Conservation (phyloP, 2,888 invertebrate species). For the Ophioninae sp. region DNA sequence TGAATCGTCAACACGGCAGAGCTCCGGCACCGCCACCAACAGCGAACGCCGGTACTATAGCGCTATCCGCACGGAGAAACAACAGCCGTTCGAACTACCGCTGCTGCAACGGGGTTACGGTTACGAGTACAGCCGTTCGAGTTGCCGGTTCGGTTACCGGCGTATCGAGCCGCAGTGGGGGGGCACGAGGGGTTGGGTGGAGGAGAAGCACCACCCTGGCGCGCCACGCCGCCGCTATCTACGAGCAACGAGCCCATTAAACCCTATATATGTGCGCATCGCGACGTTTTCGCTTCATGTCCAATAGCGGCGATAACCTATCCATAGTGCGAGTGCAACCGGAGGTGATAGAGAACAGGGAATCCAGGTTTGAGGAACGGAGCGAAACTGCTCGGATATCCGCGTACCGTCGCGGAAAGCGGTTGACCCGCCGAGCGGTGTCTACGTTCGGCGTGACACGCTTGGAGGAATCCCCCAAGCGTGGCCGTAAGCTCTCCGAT, state of each 20-base stretch:
- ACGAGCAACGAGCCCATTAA: conserved; percentile 3
- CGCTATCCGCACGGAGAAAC: background rate
- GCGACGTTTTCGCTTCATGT: conserved; percentile 21
- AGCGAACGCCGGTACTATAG: conserved; percentile 10
- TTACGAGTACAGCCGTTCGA: background rate
- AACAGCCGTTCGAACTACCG: conserved; percentile 12
- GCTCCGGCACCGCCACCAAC: conserved; percentile 38
- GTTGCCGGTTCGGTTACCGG: conserved; percentile 43
- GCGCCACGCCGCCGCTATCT: conserved; percentile 27
- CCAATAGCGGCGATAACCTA: conserved; percentile 18
- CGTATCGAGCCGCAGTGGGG: conserved; percentile 23
- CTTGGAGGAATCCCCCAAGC: no score
- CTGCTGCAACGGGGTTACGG: conserved; percentile 21
- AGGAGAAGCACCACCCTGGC: conserved; percentile 47
- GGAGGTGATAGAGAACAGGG: background rate
- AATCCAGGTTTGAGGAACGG: background rate
- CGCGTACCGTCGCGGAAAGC: background rate
- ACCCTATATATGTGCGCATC: conserved; percentile 13
- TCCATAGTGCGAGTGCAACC: background rate
- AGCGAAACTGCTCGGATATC: conserved; percentile 36
- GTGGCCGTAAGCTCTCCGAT: no score
- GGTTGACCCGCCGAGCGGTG: background rate
- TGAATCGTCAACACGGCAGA: conserved; percentile 36
- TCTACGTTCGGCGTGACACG: no score
- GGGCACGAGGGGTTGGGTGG: conserved; percentile 29